Evolutionary conservation across 2,888 invertebrate genomes (phyloP), one percentile per base, ranked within the genome.

Genomic region (Lapara coniferarum): DNA sequence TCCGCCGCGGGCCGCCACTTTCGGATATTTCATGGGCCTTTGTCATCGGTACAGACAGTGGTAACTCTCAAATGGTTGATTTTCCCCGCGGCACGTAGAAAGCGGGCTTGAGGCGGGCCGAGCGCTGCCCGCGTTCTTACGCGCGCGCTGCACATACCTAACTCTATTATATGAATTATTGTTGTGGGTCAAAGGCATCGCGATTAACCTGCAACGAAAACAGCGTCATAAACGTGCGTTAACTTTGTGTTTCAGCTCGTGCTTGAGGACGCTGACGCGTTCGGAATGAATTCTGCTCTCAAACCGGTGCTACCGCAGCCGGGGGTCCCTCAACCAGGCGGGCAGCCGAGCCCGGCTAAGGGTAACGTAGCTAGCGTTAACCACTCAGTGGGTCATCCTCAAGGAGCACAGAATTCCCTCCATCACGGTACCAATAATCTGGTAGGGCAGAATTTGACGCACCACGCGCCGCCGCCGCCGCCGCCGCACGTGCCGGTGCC

Each of bases 261-360:
- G 83, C 81, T 82, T 80, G 83, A 73, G 78, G 75, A 72, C 30
- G 63, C 68, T 75, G 78, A 79, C 81, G 82, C 83, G 81, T 81
- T 83, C 87, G 90, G 86, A 86, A 95, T 95, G 95, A 95, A 95
- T 92, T 95, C 95, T 83, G 94, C 95, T 84, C 87, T 95, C 88
- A 95, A 95, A 89, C 95, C 95, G 85, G 95, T 93, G 82, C 83
- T 95, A 81, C 89, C 95, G 76, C 91, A 94, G 84, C 88, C 92
- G 84, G 92, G 90, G 80, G 90, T 90, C 77, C 88, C 89, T 77
- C 89, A 87, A 86, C 90, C 84, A 88, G 94, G 88, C 71, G 92
- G 87, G 70, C 91, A 90, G 82, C 84, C 89, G 74, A 92, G 90
- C 75, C 89, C 92, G 74, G 90, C 92, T 58, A 92, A 93, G 81